These are phyloP conservation scores for Urocyon cinereoargenteus DNA, from an alignment of 2,797 vertebrate genomes.

Conservation along the genomic window DNA sequence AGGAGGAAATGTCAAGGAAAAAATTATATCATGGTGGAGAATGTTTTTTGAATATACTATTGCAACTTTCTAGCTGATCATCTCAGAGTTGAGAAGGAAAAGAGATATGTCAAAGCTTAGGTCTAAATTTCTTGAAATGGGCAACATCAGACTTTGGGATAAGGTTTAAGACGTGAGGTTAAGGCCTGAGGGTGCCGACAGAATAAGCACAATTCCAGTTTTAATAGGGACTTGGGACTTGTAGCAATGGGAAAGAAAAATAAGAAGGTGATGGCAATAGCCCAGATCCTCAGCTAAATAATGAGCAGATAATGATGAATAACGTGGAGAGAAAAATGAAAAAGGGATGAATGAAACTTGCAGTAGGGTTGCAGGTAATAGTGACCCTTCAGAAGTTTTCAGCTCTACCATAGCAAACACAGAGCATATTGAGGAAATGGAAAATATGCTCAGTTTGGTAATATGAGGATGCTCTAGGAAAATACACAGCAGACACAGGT, in stretches of 20 bases:
- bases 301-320: not conserved
- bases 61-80: not conserved
- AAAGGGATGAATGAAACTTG: not conserved
- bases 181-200: not conserved
- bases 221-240: not conserved
- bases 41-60: not conserved
- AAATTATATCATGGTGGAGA: not conserved
- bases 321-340: not conserved
- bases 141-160: not conserved
- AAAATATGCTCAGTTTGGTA: not conserved
- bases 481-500: not conserved
- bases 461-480: not conserved
- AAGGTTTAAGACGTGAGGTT: not conserved
- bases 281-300: not conserved
- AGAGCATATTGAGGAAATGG: not conserved
- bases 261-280: not conserved
- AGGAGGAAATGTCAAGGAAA: not conserved
- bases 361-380: not conserved
- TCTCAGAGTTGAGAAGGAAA: not conserved
- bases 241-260: not conserved
- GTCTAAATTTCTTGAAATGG: conserved; percentile 23
- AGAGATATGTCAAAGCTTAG: not conserved
- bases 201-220: not conserved
- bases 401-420: not conserved
- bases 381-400: not conserved